These are phyloP conservation scores for Xiphophorus birchmanni DNA, from an alignment of 2,797 vertebrate species.

Conservation along the genomic window DNA sequence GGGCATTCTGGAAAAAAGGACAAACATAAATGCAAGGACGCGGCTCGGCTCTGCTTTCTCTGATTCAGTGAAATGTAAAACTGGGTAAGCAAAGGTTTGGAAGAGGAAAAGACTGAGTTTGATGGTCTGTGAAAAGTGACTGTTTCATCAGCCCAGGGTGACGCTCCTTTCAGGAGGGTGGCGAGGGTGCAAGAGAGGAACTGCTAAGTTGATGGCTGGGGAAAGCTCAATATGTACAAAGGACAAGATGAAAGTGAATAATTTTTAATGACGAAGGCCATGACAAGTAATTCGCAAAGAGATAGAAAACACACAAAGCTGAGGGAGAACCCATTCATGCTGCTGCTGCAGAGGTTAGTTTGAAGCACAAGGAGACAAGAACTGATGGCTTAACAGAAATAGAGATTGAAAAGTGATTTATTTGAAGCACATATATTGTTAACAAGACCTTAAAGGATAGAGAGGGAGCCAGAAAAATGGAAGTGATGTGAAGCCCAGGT, in stretches of 20 bases:
- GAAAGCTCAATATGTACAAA: constrained; percentile 9
- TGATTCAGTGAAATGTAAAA: constrained; percentile 76
- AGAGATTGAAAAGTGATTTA: constrained; percentile 51
- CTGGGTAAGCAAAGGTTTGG: constrained; percentile 35
- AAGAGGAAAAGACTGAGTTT: constrained; percentile 34
- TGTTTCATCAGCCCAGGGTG: constrained; percentile 17
- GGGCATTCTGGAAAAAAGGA: constrained; percentile 58
- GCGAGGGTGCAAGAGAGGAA: neutral
- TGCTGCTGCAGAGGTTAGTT: constrained; percentile 17
- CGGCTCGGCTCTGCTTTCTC: constrained; percentile 61
- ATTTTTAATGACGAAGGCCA: constrained; percentile 12
- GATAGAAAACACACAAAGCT: constrained; percentile 31
- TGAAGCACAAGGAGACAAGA: constrained; percentile 17
- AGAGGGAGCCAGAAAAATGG: constrained; percentile 19
- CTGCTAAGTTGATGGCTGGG: constrained; percentile 18
- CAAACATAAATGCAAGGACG: constrained; percentile 64
- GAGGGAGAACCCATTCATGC: constrained; percentile 47
- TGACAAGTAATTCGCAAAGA: constrained; percentile 23
- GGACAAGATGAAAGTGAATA: constrained; percentile 25
- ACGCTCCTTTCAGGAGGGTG: constrained; percentile 10
- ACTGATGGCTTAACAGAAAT: constrained; percentile 34
- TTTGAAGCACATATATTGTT: constrained; percentile 37
- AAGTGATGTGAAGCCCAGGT: constrained; percentile 49
- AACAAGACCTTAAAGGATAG: constrained; percentile 33
- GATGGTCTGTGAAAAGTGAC: constrained; percentile 56